Percentiles rank a stretch among this genome's conserved stretches.
Conservation (phyloP, 2,888 invertebrate species). For the Diadegma fenestrale region DNA sequence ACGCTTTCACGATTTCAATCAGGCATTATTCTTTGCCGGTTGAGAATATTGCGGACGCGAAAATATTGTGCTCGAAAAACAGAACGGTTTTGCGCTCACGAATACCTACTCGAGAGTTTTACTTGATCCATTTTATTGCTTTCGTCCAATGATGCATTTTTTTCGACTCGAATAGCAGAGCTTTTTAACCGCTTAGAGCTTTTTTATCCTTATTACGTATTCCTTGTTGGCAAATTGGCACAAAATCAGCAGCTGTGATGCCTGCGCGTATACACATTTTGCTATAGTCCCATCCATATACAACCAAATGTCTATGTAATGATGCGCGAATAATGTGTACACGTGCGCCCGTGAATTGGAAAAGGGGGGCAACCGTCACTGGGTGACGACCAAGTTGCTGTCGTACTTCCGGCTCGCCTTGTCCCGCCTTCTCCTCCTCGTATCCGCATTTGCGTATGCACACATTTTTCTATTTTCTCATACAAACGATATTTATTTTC, state of each 20-base stretch:
- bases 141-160: background rate
- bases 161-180: background rate
- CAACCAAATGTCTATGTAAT: constrained; percentile 23
- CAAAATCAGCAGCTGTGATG: constrained; percentile 40
- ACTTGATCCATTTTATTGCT: background rate
- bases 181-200: no score
- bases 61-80: constrained; percentile 20
- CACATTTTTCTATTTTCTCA: constrained; percentile 28
- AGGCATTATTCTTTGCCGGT: constrained; percentile 23
- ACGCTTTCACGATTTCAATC: constrained; percentile 66
- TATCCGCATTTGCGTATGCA: constrained; percentile 35
- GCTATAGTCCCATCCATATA: background rate
- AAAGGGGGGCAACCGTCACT: constrained; percentile 62
- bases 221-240: constrained; percentile 57
- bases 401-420: constrained; percentile 58
- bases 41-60: constrained; percentile 33
- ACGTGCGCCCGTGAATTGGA: constrained; percentile 55
- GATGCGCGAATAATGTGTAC: constrained; percentile 39
- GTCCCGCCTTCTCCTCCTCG: background rate
- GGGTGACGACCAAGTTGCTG: constrained; percentile 69
- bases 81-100: background rate
- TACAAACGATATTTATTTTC: constrained; percentile 1
- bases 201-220: constrained; percentile 22
- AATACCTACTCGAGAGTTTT: background rate
- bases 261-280: background rate